phyloP scores from a whole-genome alignment of 2,888 invertebrate species.

The Tipula confusa region DNA sequence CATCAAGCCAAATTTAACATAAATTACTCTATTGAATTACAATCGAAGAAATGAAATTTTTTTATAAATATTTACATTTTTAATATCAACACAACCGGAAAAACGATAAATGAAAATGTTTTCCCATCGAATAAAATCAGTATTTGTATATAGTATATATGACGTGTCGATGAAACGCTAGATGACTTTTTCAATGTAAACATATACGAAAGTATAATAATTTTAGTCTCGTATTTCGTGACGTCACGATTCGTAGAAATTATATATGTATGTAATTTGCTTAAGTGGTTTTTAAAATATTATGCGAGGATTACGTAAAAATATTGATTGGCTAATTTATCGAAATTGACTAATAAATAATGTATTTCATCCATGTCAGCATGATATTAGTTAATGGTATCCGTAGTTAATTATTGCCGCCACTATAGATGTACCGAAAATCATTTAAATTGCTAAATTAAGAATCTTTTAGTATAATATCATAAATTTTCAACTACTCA shows the following conservation, averaged over 20 bases:
- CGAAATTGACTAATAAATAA: too few species aligned
- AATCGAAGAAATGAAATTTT: background rate
- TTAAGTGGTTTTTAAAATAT: background rate
- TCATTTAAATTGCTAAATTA: too few species aligned
- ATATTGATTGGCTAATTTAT: too few species aligned
- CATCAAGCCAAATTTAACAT: background rate
- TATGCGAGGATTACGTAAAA: too few species aligned
- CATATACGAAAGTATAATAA: background rate
- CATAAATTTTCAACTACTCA: background rate
- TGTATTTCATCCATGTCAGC: background rate
- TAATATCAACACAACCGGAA: background rate
- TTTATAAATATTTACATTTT: background rate
- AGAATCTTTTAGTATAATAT: too few species aligned
- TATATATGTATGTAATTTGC: background rate
- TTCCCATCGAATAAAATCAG: background rate
- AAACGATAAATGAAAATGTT: background rate
- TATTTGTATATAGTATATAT: background rate
- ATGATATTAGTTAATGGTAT: background rate
- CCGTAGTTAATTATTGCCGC: background rate
- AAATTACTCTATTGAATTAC: conserved; percentile 20
- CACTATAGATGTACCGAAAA: too few species aligned
- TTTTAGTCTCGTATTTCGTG: conserved; percentile 3
- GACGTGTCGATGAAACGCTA: background rate
- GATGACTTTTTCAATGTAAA: background rate
- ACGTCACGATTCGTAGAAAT: background rate